Base-by-base conservation (phyloP, 2,888 invertebrate genomes). In the Ashinkailepas kermadecensis region DNA sequence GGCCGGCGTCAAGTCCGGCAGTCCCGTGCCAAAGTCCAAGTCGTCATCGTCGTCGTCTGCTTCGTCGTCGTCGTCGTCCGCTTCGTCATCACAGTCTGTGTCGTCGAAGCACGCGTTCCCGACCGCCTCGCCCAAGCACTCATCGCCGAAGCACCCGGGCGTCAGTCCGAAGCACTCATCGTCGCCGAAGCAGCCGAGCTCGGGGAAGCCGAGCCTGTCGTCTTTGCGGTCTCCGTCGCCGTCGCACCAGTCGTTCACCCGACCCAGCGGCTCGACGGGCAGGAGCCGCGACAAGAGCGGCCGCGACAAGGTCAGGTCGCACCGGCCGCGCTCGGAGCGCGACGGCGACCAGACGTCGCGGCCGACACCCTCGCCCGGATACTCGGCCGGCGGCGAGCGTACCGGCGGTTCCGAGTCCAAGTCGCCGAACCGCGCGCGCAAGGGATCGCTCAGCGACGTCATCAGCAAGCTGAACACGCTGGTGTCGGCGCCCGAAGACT, bases 181-280 rank as follows among this genome's bases (percentile, higher is more conserved):
- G 56, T 74, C 74, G 56, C 74, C 74, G 21, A 74, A 74, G 74
- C 74, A 15, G 74, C 90, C 90, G 21, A 90, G 91, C 82, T 92
- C 94, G 0, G 95, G 95, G 0, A 95, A 95, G 86, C 95, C 95
- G 0, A 95, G 95, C 86, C 94, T 95, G 94, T 94, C 94, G 0
- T 92, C 95, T 0, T 87, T 95, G 54, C 84, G 84, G 57, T 82
- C 84, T 21, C 81, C 83, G 23, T 83, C 84, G 6, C 83, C 83
- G 9, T 78, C 81, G 23, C 65, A 81, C 67, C 59, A 64, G 59
- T 82, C 83, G 12, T 83, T 81, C 65, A 82, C 83, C n/a, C 83
- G 82, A 39, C 39, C 56, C 15, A 58, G 25, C 57, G 13, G 56
- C 25, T 56, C 64, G 64, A 13, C 81, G 4, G 65, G 23, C 13